Evolutionary conservation across 2,113 vertebrate genomes (phyloP).

Genomic region (Tyto alba): DNA sequence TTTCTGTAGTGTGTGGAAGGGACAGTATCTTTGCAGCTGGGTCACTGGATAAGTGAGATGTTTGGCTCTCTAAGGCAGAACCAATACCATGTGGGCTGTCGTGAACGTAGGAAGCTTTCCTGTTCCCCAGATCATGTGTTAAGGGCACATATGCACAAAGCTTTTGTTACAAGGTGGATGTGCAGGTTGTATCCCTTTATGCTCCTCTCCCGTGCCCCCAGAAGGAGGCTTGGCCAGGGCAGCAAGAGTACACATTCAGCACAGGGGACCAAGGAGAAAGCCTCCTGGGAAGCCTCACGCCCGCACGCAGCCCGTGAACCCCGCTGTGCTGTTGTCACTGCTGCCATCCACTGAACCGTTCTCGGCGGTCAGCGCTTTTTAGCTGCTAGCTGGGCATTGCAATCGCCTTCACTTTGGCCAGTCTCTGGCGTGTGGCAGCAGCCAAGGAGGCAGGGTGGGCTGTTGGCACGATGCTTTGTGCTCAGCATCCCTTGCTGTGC

Average conservation of each 20-base stretch:
- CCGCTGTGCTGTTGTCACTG: neutral
- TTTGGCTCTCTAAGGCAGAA: neutral
- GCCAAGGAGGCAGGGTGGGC: neutral
- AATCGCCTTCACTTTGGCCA: neutral
- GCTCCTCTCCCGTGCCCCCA: neutral
- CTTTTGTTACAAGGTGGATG: neutral
- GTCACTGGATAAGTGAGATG: neutral
- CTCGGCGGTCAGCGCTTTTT: neutral
- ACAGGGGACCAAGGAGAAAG: neutral
- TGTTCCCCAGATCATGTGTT: neutral
- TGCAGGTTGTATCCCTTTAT: neutral
- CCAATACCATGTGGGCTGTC: rapidly evolving
- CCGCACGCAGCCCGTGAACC: neutral
- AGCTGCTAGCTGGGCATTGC: neutral
- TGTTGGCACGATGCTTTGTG: neutral
- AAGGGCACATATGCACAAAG: neutral
- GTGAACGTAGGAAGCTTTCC: neutral
- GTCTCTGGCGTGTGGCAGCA: neutral
- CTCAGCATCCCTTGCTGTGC: neutral
- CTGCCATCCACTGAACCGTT: neutral
- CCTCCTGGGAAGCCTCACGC: neutral
- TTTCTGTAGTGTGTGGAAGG: neutral
- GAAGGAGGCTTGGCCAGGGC: neutral
- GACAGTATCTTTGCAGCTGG: neutral
- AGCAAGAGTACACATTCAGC: neutral